Evolutionary conservation across 2,113 vertebrate genomes (phyloP), one percentile per base, ranked within the genome.

Genomic region (Hemiprocne comata): DNA sequence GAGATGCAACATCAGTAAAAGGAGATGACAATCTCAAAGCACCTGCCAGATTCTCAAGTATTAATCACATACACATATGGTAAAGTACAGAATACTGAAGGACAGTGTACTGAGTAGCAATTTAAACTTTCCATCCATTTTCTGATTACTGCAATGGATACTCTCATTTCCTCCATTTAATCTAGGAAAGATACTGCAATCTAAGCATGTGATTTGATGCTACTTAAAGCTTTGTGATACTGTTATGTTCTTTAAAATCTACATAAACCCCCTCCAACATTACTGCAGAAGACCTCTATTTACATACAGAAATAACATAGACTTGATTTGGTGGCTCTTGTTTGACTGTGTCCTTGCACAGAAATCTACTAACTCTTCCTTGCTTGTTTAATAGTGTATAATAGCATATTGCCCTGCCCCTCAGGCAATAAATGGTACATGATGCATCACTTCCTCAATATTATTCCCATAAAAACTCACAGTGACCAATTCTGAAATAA

Each of bases 291-390:
- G 12, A 96, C 81, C 83, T 74, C 29, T 85, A 73, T 48, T 91
- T 95, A 95, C 42, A 85, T 85, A 95, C 13, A 82, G 96, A 97
- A 97, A 82, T 61, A 93, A 70, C 58, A 97, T 46, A 97, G 85
- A 94, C 85, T 96, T 96, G 66, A 93, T 94, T 96, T 90, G 79
- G 89, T 95, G 96, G 91, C 87, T 96, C 94, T 62, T 89, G 58
- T 92, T 96, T 97, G 95, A 96, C 94, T 85, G 55, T 70, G 13
- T 72, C 67, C 89, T 78, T 94, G 86, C 76, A 85, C 94, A 97
- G 58, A 91, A 79, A 86, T 51, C 85, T 72, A 78, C 36, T 70
- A 89, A 82, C 42, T 93, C 94, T 48, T 80, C 75, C 53, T 66
- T 95, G 66, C 55, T 69, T 92, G 48, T 89, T 94, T 94, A 97